phyloP scores from a whole-genome alignment of 2,797 vertebrate species.

The Lindbergichthys nudifrons region DNA sequence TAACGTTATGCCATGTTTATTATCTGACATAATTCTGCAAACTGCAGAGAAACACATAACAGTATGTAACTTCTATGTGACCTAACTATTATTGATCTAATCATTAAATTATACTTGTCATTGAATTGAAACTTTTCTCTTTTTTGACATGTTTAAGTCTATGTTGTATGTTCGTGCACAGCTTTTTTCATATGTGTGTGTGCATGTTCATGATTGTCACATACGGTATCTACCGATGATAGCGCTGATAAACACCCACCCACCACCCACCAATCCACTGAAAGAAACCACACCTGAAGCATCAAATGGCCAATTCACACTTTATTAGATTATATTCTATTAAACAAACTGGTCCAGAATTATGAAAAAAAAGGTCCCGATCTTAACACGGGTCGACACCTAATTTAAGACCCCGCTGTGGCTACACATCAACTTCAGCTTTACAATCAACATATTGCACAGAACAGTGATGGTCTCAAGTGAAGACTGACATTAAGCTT shows the following conservation, averaged over 20 bases:
- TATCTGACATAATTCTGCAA: neutral
- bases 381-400: slow-evolving; percentile 28
- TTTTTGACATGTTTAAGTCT: neutral
- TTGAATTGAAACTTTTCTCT: neutral
- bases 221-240: slow-evolving; percentile 1
- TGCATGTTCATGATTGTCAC: neutral
- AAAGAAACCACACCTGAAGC: slow-evolving; percentile 28
- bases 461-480: slow-evolving; percentile 42
- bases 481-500: slow-evolving; percentile 27
- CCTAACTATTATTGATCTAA: neutral
- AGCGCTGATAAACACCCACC: neutral
- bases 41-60: neutral
- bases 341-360: slow-evolving; percentile 68
- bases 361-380: slow-evolving; percentile 53
- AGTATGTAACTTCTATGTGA: neutral
- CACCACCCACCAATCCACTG: neutral
- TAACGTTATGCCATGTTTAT: neutral
- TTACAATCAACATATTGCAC: slow-evolving; percentile 33
- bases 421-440: slow-evolving; percentile 29
- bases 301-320: slow-evolving; percentile 43
- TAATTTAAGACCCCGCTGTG: slow-evolving; percentile 31
- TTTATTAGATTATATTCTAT: slow-evolving; percentile 66
- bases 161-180: neutral
- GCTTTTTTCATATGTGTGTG: neutral
- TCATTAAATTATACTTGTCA: neutral